phyloP scores from a whole-genome alignment of 1,140 invertebrate genomes.

The Teleogryllus occipitalis region DNA sequence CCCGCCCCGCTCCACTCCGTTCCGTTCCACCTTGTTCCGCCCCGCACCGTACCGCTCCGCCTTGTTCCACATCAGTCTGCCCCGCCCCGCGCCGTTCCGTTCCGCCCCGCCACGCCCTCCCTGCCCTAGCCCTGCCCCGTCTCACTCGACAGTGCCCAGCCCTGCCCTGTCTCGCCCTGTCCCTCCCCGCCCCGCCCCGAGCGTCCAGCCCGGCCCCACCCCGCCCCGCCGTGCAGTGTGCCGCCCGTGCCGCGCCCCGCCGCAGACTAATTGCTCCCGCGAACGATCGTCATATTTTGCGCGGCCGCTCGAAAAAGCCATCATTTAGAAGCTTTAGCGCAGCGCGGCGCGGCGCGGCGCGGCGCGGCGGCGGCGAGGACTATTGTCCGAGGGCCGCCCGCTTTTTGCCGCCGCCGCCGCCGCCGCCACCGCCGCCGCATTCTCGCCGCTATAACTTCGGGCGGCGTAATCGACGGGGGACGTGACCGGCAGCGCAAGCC shows the following conservation, averaged over 20 bases:
- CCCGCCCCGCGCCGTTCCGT: too few species aligned
- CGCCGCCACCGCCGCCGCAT: neutral
- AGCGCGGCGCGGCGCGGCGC: neutral
- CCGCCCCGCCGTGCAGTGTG: neutral
- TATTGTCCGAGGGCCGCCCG: neutral
- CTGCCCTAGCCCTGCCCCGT: too few species aligned
- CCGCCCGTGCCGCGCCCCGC: too few species aligned
- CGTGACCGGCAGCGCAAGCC: neutral
- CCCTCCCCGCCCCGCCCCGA: too few species aligned
- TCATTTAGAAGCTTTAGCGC: neutral
- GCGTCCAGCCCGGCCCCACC: too few species aligned
- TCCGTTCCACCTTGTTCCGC: too few species aligned
- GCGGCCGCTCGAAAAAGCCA: neutral
- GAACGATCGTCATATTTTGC: neutral
- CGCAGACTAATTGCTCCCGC: neutral
- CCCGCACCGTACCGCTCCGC: too few species aligned
- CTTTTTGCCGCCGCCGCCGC: neutral
- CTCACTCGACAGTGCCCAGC: too few species aligned
- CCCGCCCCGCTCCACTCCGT: too few species aligned
- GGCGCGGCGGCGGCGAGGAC: neutral
- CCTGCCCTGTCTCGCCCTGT: too few species aligned
- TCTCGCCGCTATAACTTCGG: neutral
- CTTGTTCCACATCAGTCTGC: too few species aligned
- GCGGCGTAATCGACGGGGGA: neutral
- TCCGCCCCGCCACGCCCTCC: too few species aligned